phyloP scores from a whole-genome alignment of 2,797 vertebrate genomes.

The Centroberyx gerrardi region DNA sequence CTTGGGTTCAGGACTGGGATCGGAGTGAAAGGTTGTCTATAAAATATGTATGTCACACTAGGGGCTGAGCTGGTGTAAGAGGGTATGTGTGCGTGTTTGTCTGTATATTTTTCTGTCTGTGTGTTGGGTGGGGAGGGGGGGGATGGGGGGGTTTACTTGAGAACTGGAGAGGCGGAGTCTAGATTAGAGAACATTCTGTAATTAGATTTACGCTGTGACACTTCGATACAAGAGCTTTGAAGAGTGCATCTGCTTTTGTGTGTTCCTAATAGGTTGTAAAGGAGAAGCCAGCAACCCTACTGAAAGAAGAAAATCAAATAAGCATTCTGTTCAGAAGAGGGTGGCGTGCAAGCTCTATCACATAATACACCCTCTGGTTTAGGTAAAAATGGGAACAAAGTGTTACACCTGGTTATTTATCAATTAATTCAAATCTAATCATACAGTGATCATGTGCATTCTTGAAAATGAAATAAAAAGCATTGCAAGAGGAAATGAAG shows the following conservation, averaged over 20 bases:
- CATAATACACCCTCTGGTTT: neutral
- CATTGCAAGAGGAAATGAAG: too few species aligned
- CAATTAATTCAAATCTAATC: neutral
- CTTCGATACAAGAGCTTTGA: neutral
- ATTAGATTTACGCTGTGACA: conserved; percentile 48
- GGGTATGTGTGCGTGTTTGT: conserved; percentile 32
- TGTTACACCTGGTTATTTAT: neutral
- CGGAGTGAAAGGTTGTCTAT: conserved; percentile 84
- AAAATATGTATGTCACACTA: conserved; percentile 83
- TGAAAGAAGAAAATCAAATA: conserved; percentile 11
- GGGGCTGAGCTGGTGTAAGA: conserved; percentile 54
- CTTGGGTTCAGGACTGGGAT: conserved; percentile 67
- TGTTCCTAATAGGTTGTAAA: neutral
- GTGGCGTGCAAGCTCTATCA: neutral
- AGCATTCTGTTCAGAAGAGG: conserved; percentile 12
- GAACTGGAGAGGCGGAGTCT: conserved; percentile 37
- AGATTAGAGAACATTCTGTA: conserved; percentile 43
- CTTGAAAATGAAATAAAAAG: too few species aligned
- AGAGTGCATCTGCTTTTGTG: conserved; percentile 7
- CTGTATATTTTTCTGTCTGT: conserved; percentile 15
- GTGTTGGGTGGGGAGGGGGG: conserved; percentile 14
- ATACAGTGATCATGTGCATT: neutral
- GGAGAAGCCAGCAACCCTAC: conserved; percentile 10
- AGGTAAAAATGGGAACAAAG: conserved; percentile 14
- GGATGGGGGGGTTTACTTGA: conserved; percentile 43